A percentile compares a stretch with the other conserved stretches of the same genome.
phyloP scores from a whole-genome alignment of 2,113 vertebrate genomes.

The Larimichthys polyactis region DNA sequence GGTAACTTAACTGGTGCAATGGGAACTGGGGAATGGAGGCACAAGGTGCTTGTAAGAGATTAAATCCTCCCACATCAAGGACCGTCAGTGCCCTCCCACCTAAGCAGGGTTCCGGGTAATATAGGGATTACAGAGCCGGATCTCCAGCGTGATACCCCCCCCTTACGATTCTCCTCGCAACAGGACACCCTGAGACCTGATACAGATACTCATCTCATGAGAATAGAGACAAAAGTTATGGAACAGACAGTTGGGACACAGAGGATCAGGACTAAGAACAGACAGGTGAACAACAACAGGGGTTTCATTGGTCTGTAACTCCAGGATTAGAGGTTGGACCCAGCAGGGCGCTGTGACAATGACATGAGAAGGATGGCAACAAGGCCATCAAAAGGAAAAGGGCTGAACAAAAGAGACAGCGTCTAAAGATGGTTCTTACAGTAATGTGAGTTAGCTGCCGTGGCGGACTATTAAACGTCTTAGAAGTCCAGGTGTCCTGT shows the following conservation, averaged over 20 bases:
- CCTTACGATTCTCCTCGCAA: conserved; percentile 2
- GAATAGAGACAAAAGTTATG: conserved; percentile 22
- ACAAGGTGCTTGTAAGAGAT: conserved; percentile 50
- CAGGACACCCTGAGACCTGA: conserved; percentile 30
- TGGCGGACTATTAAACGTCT: conserved; percentile 26
- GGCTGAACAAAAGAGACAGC: background rate
- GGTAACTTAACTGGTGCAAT: conserved; percentile 44
- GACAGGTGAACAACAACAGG: conserved; percentile 26
- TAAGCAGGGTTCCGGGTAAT: conserved; percentile 41
- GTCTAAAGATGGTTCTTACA: conserved; percentile 10
- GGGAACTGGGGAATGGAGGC: background rate
- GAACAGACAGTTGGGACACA: conserved; percentile 13
- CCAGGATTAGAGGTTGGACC: conserved; percentile 18
- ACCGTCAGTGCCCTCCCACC: background rate
- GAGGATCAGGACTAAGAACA: conserved; percentile 23
- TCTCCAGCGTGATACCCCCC: background rate
- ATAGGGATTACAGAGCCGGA: conserved; percentile 30
- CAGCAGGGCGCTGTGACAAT: background rate
- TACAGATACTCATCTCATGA: conserved; percentile 22
- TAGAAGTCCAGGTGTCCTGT: conserved; percentile 41
- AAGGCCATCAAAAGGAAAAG: conserved; percentile 4
- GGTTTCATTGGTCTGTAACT: conserved; percentile 21
- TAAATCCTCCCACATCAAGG: conserved; percentile 44
- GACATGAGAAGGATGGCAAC: background rate
- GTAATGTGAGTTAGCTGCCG: conserved; percentile 38